phyloP scores from a whole-genome alignment of 2,888 invertebrate species.

The Dermolepida albohirtum region DNA sequence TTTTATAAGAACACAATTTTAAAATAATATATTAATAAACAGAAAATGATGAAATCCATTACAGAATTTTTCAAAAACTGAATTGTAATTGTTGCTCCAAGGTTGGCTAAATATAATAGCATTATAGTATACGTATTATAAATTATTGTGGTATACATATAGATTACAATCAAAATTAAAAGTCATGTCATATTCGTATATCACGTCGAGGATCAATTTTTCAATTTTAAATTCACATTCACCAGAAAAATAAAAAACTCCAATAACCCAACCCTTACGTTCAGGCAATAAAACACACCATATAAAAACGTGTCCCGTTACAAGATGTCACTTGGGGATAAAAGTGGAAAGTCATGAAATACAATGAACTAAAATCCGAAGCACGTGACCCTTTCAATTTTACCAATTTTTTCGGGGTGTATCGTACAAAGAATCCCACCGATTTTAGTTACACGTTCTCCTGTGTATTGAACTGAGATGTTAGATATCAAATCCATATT shows the following conservation, averaged over 20 bases:
- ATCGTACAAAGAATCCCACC: slow-evolving; percentile 54
- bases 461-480: slow-evolving; percentile 47
- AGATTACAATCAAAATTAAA: slow-evolving; percentile 11
- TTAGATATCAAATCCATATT: slow-evolving; percentile 61
- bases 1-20: too few species aligned
- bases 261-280: slow-evolving; percentile 32
- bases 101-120: not conserved
- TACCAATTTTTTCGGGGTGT: slow-evolving; percentile 58
- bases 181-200: slow-evolving; percentile 14
- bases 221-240: slow-evolving; percentile 32
- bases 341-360: slow-evolving; percentile 64
- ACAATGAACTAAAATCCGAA: slow-evolving; percentile 61
- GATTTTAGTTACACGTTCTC: slow-evolving; percentile 52
- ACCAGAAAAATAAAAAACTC: slow-evolving; percentile 22
- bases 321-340: slow-evolving; percentile 55
- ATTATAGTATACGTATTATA: not conserved
- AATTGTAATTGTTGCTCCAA: too few species aligned
- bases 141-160: slow-evolving; percentile 1
- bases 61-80: too few species aligned
- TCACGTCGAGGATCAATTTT: slow-evolving; percentile 31
- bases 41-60: too few species aligned
- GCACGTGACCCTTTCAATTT: slow-evolving; percentile 64
- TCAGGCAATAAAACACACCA: slow-evolving; percentile 28
- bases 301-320: slow-evolving; percentile 46
- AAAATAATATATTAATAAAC: too few species aligned